Evolutionary conservation across 1,140 invertebrate genomes (phyloP).

Genomic region (Ruditapes philippinarum): DNA sequence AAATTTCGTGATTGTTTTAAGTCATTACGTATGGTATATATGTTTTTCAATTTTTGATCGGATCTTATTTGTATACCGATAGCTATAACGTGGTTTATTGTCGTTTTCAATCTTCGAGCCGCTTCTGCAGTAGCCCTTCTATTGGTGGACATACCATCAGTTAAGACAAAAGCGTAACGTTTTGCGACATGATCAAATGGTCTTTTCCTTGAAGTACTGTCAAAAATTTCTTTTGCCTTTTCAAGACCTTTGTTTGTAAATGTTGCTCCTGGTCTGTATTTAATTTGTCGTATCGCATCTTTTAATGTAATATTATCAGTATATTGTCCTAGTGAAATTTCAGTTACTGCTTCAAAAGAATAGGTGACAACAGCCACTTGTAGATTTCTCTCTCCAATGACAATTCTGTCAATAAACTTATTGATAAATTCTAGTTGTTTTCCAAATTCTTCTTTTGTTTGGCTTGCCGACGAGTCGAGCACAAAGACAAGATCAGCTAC

Average conservation of each 20-base stretch:
- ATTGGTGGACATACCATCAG: conserved; percentile 40
- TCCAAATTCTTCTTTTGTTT: conserved; percentile 21
- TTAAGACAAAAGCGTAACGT: conserved; percentile 19
- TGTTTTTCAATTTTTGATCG: too few species aligned
- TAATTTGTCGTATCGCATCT: conserved; percentile 15
- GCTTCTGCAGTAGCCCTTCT: neutral
- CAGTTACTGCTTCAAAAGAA: conserved; percentile 12
- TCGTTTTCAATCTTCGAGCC: neutral
- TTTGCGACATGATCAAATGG: conserved; percentile 1
- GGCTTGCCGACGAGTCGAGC: conserved; percentile 28
- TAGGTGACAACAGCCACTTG: conserved; percentile 8
- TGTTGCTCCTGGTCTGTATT: neutral
- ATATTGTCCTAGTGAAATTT: conserved; percentile 1
- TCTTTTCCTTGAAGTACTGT: neutral
- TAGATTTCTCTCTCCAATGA: conserved; percentile 10
- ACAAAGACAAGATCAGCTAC: conserved; percentile 26
- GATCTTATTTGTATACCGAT: too few species aligned
- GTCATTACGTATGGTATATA: too few species aligned
- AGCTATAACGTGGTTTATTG: neutral
- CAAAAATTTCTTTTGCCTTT: neutral
- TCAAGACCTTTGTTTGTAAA: conserved; percentile 2
- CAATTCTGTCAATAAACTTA: conserved; percentile 16
- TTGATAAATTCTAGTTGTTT: conserved; percentile 41
- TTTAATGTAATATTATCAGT: conserved; percentile 6
- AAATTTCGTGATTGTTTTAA: too few species aligned